These are phyloP conservation scores for Pyrgilauda ruficollis DNA, from an alignment of 2,113 vertebrate genomes.

Conservation along the genomic window DNA sequence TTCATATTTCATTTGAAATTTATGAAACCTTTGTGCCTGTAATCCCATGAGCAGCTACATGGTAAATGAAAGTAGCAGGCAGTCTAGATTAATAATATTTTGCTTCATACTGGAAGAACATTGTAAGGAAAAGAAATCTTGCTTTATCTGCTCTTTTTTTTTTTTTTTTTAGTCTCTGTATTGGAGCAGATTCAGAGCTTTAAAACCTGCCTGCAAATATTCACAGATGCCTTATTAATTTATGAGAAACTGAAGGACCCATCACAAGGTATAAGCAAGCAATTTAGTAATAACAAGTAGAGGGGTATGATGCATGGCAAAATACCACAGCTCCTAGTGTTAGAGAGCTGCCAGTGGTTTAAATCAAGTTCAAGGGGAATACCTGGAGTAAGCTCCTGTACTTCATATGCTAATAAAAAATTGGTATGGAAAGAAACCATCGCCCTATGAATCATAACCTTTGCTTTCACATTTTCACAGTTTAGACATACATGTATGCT, in stretches of 20 bases:
- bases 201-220: slow-evolving; percentile 63
- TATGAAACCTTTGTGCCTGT: slow-evolving; percentile 84
- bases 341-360: slow-evolving; percentile 36
- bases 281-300: slow-evolving; percentile 66
- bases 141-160: slow-evolving; percentile 59
- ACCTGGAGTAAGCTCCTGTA: not conserved
- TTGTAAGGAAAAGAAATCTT: slow-evolving; percentile 69
- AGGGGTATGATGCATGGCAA: slow-evolving; percentile 42
- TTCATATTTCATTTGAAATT: slow-evolving; percentile 87
- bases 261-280: slow-evolving; percentile 71
- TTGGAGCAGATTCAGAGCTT: slow-evolving; percentile 59
- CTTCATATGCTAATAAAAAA: slow-evolving; percentile 58
- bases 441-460: slow-evolving; percentile 58
- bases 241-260: slow-evolving; percentile 71
- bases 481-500: slow-evolving; percentile 63
- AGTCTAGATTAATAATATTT: slow-evolving; percentile 80
- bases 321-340: not conserved
- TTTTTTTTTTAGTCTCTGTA: not conserved
- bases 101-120: slow-evolving; percentile 69
- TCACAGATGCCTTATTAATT: slow-evolving; percentile 75
- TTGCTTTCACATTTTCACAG: slow-evolving; percentile 57
- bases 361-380: slow-evolving; percentile 60
- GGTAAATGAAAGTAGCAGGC: slow-evolving; percentile 87
- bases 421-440: slow-evolving; percentile 30
- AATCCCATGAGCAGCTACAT: slow-evolving; percentile 82